Conservation (phyloP, 1,140 invertebrate species). For the Globodera rostochiensis region DNA sequence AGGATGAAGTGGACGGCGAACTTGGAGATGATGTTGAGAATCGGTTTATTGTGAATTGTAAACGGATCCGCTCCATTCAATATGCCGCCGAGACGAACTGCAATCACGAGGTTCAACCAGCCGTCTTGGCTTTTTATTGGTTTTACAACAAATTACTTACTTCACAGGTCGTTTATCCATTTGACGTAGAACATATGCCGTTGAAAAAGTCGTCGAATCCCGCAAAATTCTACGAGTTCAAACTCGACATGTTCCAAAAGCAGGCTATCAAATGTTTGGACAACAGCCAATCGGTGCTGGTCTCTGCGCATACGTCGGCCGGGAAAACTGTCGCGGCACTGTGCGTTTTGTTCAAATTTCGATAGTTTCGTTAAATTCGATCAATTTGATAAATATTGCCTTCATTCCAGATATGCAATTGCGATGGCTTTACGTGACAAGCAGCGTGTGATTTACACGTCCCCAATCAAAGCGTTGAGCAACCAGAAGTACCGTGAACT, state of each 20-base stretch:
- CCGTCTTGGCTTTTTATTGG: not conserved
- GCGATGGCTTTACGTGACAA: constrained; percentile 75
- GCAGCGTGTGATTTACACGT: constrained; percentile 96
- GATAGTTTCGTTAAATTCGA: not conserved
- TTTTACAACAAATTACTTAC: too few relatives aligned
- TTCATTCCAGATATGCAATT: constrained; percentile 72
- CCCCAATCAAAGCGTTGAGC: constrained; percentile 97
- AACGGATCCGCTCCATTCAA: not conserved
- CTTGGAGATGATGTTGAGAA: constrained; percentile 1
- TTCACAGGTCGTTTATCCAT: constrained; percentile 66
- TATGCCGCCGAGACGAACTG: constrained; percentile 20
- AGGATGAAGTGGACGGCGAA: constrained; percentile 15
- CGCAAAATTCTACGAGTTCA: constrained; percentile 90
- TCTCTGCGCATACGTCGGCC: constrained; percentile 98
- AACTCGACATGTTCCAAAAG: constrained; percentile 95
- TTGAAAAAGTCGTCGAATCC: constrained; percentile 66
- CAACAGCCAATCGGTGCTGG: constrained; percentile 92
- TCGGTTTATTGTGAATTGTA: not conserved
- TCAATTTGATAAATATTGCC: not conserved
- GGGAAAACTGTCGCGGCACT: constrained; percentile 98
- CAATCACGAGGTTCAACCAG: constrained; percentile 12
- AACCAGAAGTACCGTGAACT: constrained; percentile 99
- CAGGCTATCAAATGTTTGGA: constrained; percentile 96
- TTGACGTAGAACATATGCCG: constrained; percentile 30
- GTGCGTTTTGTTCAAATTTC: constrained; percentile 72